phyloP scores from a whole-genome alignment of 2,797 vertebrate genomes.

The Rhinichthys osculus region DNA sequence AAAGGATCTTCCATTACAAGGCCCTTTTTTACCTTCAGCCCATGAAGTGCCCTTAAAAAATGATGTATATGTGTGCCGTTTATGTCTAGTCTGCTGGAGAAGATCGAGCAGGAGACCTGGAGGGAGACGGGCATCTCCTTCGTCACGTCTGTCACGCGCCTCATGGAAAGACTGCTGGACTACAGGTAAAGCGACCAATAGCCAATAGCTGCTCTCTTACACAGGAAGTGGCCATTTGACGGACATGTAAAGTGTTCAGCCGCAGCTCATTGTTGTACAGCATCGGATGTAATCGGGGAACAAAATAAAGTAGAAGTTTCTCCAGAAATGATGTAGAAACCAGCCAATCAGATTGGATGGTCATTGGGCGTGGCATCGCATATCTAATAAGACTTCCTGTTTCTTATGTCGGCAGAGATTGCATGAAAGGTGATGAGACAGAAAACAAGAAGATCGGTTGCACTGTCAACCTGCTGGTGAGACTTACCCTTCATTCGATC shows the following conservation, averaged over 20 bases:
- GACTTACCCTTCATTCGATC: constrained; percentile 39
- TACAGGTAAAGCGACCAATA: constrained; percentile 84
- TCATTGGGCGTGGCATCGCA: background rate
- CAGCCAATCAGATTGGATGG: background rate
- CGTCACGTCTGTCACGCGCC: constrained; percentile 95
- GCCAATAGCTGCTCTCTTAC: background rate
- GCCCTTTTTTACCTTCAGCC: constrained; percentile 5
- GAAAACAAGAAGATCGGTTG: constrained; percentile 98
- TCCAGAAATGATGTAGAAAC: background rate
- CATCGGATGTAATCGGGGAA: background rate
- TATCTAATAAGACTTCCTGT: background rate
- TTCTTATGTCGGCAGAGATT: constrained; percentile 83
- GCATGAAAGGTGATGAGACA: constrained; percentile 98
- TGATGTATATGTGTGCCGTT: background rate
- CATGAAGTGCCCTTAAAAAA: background rate
- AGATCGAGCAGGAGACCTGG: constrained; percentile 99
- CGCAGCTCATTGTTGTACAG: background rate
- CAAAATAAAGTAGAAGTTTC: background rate
- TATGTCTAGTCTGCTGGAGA: constrained; percentile 88
- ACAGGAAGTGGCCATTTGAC: background rate
- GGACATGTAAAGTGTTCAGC: background rate
- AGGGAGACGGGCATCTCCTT: constrained; percentile 97
- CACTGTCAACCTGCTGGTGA: constrained; percentile 97
- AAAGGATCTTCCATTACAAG: background rate
- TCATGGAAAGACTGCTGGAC: constrained; percentile 96